Base-by-base conservation (phyloP, 2,797 vertebrate species). In the Eupleurogrammus muticus region DNA sequence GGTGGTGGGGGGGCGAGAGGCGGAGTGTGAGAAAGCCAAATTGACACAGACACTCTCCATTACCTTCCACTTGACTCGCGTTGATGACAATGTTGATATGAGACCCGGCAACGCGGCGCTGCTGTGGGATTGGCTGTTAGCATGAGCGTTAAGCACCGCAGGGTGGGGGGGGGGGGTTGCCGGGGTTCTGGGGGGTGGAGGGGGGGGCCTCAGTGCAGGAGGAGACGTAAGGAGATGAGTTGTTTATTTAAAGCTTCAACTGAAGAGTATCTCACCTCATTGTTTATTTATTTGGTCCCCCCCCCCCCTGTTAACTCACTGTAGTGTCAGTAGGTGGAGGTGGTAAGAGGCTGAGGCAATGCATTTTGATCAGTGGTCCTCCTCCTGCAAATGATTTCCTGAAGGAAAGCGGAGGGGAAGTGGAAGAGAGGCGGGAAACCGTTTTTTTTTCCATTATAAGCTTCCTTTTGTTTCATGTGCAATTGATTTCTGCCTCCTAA, bases 21-120 rank as follows among this genome's bases (percentile, higher is more conserved):
- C 89, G 83, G 93, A 95, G 93, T 94, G 91, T 93, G 94, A 95
- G 96, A 94, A 95, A 95, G 93, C 92, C 93, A 95, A 99, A 98
- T 98, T 97, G 97, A 97, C 96, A 96, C 91, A 97, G 97, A 97
- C 96, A 96, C 93, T 94, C 94, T 97, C 94, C 95, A 96, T 98
- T 98, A 97, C 96, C 95, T 96, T 94, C 92, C 93, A 95, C 94
- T 95, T 96, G 95, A 95, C 95, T 97, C 93, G 89, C 74, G 66
- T 83, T 94, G 96, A 96, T 97, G 95, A 95, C 95, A 95, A 89
- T 93, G 93, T 95, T 96, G 95, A 96, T 96, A 96, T 92, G 93
- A 90, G 90, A 89, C 85, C 80, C 79, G 62, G 87, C 84, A 84
- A 85, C 52, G 63, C 51, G 5, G 79, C 84, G 64, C 73, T 42